Evolutionary conservation across 2,888 invertebrate species (phyloP), one percentile per base, ranked within the genome.

Genomic region (Spisula subtruncata): DNA sequence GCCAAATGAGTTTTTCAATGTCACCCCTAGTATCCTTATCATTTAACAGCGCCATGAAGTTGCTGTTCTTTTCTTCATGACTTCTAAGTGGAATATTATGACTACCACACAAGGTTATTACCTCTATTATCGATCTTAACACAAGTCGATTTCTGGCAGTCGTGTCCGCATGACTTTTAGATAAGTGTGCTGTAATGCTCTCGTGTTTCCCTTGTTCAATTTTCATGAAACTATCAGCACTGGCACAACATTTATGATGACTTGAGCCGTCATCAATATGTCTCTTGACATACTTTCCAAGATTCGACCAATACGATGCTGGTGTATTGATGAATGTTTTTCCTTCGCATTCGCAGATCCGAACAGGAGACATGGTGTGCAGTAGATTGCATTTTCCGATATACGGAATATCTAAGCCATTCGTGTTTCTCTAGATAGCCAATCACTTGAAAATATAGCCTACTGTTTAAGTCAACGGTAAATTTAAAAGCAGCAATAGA

Each of bases 41-140:
- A 25, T 75, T 81, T 32, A 91, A 82, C n/a, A 92, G 48, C 0
- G 86, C 92, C 18, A 87, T 87, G 86, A 93, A 92, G 60, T 91
- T 93, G 32, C 91, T 90, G n/a, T 83, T 56, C 29, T 87, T 84
- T 20, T 91, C 87, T 32, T 83, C 71, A 54, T 91, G 90, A 6
- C 90, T 86, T 79, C 90, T 87, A 2, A 92, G 82, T 35, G 92
- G 83, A 16, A 93, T 90, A 60, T 90, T 81, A 5, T 92, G 92
- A 4, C 84, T 51, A 56, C 91, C 89, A 85, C 93, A 92, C 1
- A 93, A 51, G 56, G 93, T 66, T 51, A 93, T 87, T 16, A 88
- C 89, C 82, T 91, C 88, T 29, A 92, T 85, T 8, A 92, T 88
- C 5, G 60, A 60, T 85, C 51, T 54, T 32, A 93, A 84, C 14